Conservation (phyloP, 2,888 invertebrate genomes). For the Andricus curvator region DNA sequence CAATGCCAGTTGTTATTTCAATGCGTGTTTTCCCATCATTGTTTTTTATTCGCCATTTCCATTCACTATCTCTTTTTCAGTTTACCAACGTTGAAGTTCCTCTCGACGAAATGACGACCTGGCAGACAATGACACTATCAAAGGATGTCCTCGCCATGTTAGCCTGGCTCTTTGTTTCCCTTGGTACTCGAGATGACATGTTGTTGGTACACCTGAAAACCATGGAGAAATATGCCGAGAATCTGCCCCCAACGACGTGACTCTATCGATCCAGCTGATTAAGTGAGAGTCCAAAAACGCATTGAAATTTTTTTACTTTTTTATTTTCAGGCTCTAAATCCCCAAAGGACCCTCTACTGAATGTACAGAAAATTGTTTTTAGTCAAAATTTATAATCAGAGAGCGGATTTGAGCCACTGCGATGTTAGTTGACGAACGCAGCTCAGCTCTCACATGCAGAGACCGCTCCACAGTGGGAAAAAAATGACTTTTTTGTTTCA, state of each 20-base stretch:
- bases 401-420: no score
- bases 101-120: constrained; percentile 62
- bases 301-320: no score
- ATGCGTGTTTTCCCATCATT: neutral
- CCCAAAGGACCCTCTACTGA: no score
- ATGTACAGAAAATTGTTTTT: no score
- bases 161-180: constrained; percentile 71
- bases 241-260: constrained; percentile 43
- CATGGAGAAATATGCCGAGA: constrained; percentile 66
- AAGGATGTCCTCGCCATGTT: constrained; percentile 70
- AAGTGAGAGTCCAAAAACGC: neutral
- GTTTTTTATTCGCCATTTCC: constrained; percentile 5
- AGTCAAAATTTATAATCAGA: no score
- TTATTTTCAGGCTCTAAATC: no score
- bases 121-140: constrained; percentile 68
- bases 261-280: constrained; percentile 7
- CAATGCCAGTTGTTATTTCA: neutral
- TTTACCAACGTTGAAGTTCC: constrained; percentile 52
- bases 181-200: constrained; percentile 70
- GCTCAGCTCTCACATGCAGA: no score
- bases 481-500: no score
- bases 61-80: constrained; percentile 52
- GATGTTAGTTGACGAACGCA: no score
- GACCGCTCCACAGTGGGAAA: no score
- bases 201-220: constrained; percentile 66